Conservation (phyloP, 2,113 vertebrate genomes). For the Kobus ellipsiprymnus region DNA sequence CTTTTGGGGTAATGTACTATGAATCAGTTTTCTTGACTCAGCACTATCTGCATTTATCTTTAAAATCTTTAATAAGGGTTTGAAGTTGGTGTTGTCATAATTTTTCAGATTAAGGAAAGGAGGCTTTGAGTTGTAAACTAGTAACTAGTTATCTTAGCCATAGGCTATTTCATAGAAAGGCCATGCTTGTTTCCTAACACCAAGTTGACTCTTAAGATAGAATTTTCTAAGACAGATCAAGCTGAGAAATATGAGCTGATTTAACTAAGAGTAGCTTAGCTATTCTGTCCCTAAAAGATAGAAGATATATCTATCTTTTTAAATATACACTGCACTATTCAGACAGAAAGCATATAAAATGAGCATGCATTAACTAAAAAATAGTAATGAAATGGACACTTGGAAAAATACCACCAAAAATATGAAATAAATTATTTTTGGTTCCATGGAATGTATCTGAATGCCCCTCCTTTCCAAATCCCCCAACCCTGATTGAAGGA, state of each 20-base stretch:
- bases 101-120: neutral
- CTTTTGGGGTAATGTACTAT: neutral
- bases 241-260: neutral
- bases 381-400: neutral
- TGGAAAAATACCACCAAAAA: neutral
- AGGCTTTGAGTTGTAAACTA: neutral
- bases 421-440: neutral
- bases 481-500: neutral
- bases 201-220: neutral
- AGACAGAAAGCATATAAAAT: neutral
- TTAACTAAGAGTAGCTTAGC: neutral
- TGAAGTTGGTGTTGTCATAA: neutral
- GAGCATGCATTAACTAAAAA: neutral
- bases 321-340: neutral
- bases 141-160: neutral
- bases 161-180: neutral
- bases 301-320: neutral
- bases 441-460: neutral
- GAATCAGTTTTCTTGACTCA: neutral
- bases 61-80: neutral
- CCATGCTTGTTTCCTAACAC: neutral
- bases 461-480: neutral
- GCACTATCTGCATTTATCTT: neutral
- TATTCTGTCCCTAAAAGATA: neutral
- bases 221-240: neutral